Base-by-base conservation (phyloP, 2,797 vertebrate genomes). In the Orestias chungarensis region DNA sequence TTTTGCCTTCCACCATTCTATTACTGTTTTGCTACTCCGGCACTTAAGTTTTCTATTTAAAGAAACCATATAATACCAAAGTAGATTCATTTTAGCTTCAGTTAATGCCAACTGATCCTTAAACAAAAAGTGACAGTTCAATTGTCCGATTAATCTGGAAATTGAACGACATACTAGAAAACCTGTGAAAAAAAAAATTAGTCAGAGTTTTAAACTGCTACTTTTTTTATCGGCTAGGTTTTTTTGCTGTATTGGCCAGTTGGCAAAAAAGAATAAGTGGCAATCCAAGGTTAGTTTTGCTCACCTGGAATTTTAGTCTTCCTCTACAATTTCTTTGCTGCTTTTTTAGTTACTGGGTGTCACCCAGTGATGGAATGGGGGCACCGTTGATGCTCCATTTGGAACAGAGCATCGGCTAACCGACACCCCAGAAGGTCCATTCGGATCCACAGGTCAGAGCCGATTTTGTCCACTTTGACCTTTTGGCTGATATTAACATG, bases 41-140 rank as follows among this genome's bases (percentile, higher is more conserved):
- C 23, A 20, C 20, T 38, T 38, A 38, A 38, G 15, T 18, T 46
- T 70, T 9, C 55, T 61, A 61, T 75, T 47, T 31, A 43, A 79
- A 70, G 43, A 23, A 50, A 73, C 52, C 43, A n/a, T 35, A 27
- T 0, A 52, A 38, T 11, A 42, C 40, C 40, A 38, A 11, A 54
- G 49, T 54, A 25, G n/a, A n/a, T n/a, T n/a, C n/a, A n/a, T 69
- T 74, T 57, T 50, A 50, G 23, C 49, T n/a, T 25, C 8, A 49
- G 23, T 14, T 23, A 49, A 49, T 23, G 5, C 23, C n/a, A 49
- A n/a, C 6, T 49, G 47, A n/a, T 5, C 47, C n/a, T 49, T 8
- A 49, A 49, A 49, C 47, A 6, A 49, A 4, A 20, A 50, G 25
- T 47, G 18, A 47, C 11, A 70, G 59, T 68, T 72, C 43, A 55